Evolutionary conservation across 2,888 invertebrate genomes (phyloP).

Genomic region (Bellardia bayeri): DNA sequence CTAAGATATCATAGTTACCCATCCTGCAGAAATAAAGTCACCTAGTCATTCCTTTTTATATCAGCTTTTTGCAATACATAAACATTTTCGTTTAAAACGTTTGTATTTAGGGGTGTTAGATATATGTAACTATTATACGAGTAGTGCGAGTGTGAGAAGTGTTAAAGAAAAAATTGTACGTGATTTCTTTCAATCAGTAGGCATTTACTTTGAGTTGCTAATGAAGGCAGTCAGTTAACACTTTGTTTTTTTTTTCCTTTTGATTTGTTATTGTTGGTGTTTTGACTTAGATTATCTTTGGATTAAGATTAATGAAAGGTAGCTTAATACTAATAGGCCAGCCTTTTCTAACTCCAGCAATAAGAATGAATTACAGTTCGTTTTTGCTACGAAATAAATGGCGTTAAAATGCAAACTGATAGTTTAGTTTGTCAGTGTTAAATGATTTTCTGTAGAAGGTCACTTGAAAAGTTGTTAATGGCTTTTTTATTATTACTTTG

Average conservation of each 20-base stretch:
- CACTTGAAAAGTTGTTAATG: conserved; percentile 22
- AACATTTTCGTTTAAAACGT: conserved; percentile 31
- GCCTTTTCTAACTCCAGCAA: conserved; percentile 6
- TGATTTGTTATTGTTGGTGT: conserved; percentile 8
- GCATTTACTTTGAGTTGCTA: conserved; percentile 66
- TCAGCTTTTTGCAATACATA: background rate
- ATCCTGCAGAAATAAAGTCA: conserved; percentile 37
- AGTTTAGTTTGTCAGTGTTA: conserved; percentile 49
- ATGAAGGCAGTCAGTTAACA: conserved; percentile 68
- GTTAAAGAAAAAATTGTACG: conserved; percentile 59
- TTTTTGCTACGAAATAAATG: conserved; percentile 30
- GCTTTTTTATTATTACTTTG: background rate
- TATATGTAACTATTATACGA: background rate
- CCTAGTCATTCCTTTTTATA: conserved; percentile 45
- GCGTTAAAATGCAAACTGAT: conserved; percentile 57
- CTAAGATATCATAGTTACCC: conserved; percentile 29
- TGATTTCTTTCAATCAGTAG: conserved; percentile 71
- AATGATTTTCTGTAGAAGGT: conserved; percentile 38
- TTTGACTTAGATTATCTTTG: conserved; percentile 65
- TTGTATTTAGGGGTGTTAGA: background rate
- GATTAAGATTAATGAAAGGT: conserved; percentile 73
- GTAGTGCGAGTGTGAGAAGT: conserved; percentile 9
- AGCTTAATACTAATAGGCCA: conserved; percentile 34
- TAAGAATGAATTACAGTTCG: conserved; percentile 14
- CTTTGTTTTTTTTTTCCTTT: conserved; percentile 40